Percentiles rank a stretch among this genome's conserved stretches.
These are phyloP conservation scores for Hycleus phaleratus DNA, from an alignment of 1,140 invertebrate genomes.

Conservation along the genomic window DNA sequence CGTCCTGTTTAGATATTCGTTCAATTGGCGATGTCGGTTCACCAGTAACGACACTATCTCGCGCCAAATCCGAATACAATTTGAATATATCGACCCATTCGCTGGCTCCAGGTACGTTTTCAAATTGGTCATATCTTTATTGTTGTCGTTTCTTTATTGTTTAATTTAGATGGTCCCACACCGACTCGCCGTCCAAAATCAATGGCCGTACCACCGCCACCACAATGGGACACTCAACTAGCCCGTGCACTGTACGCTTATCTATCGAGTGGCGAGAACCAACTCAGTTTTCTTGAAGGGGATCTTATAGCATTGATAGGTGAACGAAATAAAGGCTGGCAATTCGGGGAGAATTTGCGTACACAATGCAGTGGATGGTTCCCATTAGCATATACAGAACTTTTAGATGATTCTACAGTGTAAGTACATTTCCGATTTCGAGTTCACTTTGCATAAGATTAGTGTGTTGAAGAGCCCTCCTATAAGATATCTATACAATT, in stretches of 20 bases:
- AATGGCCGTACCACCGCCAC: conserved; percentile 57
- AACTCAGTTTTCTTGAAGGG: conserved; percentile 85
- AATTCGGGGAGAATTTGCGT: conserved; percentile 86
- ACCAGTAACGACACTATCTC: conserved; percentile 53
- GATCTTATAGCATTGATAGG: conserved; percentile 83
- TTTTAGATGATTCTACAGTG: conserved; percentile 50
- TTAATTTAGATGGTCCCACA: conserved; percentile 44
- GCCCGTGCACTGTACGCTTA: conserved; percentile 84
- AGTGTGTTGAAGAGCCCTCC: no score
- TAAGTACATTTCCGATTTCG: conserved; percentile 30
- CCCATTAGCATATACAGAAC: conserved; percentile 84
- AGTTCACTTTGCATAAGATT: no score
- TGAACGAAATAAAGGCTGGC: conserved; percentile 89
- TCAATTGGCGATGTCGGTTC: conserved; percentile 56
- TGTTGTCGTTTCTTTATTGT: neutral
- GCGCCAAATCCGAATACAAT: conserved; percentile 82
- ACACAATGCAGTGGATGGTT: conserved; percentile 91
- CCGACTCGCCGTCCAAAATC: conserved; percentile 60
- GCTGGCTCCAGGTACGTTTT: conserved; percentile 45
- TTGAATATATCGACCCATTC: conserved; percentile 57
- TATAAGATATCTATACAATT: no score
- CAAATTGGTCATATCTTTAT: no score
- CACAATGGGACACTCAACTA: conserved; percentile 52
- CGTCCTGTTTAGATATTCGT: conserved; percentile 73
- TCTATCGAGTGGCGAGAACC: conserved; percentile 83